These are phyloP conservation scores for Aphrophora alni DNA, from an alignment of 2,888 invertebrate species.

Conservation along the genomic window DNA sequence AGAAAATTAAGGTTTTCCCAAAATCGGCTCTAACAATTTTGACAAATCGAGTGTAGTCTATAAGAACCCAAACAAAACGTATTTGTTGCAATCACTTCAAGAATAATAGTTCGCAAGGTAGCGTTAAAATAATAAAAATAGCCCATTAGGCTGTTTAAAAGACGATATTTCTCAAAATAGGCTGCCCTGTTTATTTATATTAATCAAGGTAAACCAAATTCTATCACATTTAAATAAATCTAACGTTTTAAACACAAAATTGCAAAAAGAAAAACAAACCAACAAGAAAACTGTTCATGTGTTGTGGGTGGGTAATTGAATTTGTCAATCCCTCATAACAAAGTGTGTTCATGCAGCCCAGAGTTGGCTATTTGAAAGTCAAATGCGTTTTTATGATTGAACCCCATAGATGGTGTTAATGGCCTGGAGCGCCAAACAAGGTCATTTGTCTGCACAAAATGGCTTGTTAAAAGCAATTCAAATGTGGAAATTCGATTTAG, in stretches of 20 bases:
- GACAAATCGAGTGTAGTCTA: too few species aligned
- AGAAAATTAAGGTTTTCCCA: too few species aligned
- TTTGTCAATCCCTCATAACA: slow-evolving; percentile 16
- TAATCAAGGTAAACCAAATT: too few species aligned
- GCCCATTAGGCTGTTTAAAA: too few species aligned
- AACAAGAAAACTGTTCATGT: background rate
- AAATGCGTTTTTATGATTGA: slow-evolving; percentile 46
- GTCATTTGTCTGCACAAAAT: slow-evolving; percentile 39
- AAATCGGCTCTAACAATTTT: too few species aligned
- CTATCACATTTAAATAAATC: too few species aligned
- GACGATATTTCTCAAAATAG: too few species aligned
- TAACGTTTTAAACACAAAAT: background rate
- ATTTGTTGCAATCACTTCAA: too few species aligned
- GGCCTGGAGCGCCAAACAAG: slow-evolving; percentile 24
- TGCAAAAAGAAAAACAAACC: background rate
- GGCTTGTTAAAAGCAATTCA: slow-evolving; percentile 50
- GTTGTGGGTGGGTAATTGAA: slow-evolving; percentile 6
- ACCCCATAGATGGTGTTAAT: slow-evolving; percentile 29
- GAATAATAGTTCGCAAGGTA: too few species aligned
- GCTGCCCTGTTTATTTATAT: too few species aligned
- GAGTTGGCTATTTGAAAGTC: slow-evolving; percentile 40
- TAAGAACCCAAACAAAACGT: too few species aligned
- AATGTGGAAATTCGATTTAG: slow-evolving; percentile 45
- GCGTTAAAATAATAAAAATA: too few species aligned
- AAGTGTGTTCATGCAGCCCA: slow-evolving; percentile 23